Base-by-base conservation (phyloP, 1,140 invertebrate genomes). In the Drosophila albomicans region DNA sequence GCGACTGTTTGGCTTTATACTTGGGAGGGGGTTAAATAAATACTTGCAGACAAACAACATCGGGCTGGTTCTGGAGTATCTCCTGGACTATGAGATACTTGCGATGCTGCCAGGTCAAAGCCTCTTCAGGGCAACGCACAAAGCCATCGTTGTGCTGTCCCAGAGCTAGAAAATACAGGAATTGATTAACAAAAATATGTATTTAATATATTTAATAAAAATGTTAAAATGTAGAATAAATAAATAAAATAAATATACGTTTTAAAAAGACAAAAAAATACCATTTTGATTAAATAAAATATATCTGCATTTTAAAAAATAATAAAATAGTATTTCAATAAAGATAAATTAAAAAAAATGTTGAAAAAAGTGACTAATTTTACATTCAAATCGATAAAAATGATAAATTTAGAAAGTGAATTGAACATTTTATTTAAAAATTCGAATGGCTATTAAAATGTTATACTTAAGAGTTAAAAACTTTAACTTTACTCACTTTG, bases 61-160 rank as follows among this genome's bases (percentile, higher is more conserved):
- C 96, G 2, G 96, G 95, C 68, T 94, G 93, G 77, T 95, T 95
- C 61, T 94, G 91, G 5, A 96, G 79, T 52, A 97, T 95, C 93
- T 97, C 96, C 93, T 97, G 95, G 5, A 96, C 86, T 35, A 97
- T 94, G 25, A 95, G 93, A 90, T 94, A 95, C 81, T 95, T 94
- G 57, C 96, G 93, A 62, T 93, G 93, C 67, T 94, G 93, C 96
- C 96, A 97, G 38, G 95, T 93, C 30, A 97, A 91, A 2, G 96
- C 96, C 82, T 95, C 94, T 7, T 94, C 92, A 2, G 96, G 96
- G 91, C 96, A 96, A 38, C 93, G 92, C 2, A 96, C 95, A 92
- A 97, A 97, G 77, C 95, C 95, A 92, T 97, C 96, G 75, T 95
- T 95, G 70, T 94, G 94, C 80, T 94, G 93, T 20, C 96, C 96